phyloP scores from a whole-genome alignment of 1,140 invertebrate species.

The Micrasema minimum region DNA sequence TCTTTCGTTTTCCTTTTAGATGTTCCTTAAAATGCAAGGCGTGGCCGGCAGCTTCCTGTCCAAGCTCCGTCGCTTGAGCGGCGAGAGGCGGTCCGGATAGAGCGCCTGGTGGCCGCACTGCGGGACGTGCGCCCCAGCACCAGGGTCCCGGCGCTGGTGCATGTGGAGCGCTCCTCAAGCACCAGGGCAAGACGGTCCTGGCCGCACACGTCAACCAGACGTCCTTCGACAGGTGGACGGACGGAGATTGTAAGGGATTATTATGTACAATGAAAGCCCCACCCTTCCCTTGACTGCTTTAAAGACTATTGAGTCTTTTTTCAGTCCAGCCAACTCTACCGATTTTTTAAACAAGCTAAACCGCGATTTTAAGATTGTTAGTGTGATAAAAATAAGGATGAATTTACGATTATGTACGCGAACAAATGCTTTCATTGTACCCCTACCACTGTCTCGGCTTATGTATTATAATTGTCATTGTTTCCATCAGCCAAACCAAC shows the following conservation, averaged over 20 bases:
- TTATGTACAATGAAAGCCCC: too few relatives aligned
- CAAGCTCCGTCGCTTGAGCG: slow-evolving; percentile 40
- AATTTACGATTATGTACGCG: too few relatives aligned
- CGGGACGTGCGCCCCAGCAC: slow-evolving; percentile 13
- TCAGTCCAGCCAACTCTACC: too few relatives aligned
- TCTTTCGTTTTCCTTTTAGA: slow-evolving; percentile 19
- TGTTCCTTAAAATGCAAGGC: slow-evolving; percentile 49
- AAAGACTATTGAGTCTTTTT: too few relatives aligned
- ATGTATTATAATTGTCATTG: too few relatives aligned
- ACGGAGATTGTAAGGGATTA: slow-evolving; percentile 45
- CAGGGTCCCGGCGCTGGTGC: slow-evolving; percentile 35
- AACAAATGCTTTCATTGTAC: too few relatives aligned
- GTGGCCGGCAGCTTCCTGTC: slow-evolving; percentile 36
- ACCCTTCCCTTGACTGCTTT: too few relatives aligned
- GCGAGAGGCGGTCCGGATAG: slow-evolving; percentile 31
- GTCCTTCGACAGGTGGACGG: slow-evolving; percentile 47
- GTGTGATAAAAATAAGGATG: too few relatives aligned
- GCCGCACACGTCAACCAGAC: slow-evolving; percentile 49
- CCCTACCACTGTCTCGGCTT: too few relatives aligned
- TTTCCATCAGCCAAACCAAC: too few relatives aligned
- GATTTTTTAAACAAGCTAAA: too few relatives aligned
- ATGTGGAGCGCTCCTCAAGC: slow-evolving; percentile 47
- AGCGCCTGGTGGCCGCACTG: slow-evolving; percentile 36
- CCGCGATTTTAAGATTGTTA: too few relatives aligned
- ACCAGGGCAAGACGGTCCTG: slow-evolving; percentile 45